phyloP scores from a whole-genome alignment of 2,888 invertebrate species.

The Sceliomorpha sp. region DNA sequence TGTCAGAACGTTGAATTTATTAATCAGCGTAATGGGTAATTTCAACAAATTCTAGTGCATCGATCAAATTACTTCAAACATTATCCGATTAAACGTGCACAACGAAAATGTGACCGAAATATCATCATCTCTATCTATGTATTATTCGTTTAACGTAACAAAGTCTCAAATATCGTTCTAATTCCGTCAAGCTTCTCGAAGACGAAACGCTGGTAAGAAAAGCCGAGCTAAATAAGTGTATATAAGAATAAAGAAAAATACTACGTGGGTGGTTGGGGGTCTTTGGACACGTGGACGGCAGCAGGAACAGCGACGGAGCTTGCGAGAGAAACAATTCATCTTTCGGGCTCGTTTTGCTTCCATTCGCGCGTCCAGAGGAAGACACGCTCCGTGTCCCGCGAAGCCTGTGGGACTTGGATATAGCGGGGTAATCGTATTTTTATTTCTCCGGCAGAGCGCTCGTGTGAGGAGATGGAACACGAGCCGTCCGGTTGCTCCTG shows the following conservation, averaged over 20 bases:
- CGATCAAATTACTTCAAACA: too few relatives aligned
- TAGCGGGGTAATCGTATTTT: conserved; percentile 33
- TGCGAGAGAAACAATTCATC: conserved; percentile 36
- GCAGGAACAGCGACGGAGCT: conserved; percentile 3
- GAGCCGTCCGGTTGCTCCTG: conserved; percentile 12
- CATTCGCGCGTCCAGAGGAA: conserved; percentile 26
- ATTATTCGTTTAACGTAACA: too few relatives aligned
- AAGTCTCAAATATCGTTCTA: too few relatives aligned
- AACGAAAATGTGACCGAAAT: too few relatives aligned
- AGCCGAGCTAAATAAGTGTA: too few relatives aligned
- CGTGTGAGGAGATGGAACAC: conserved; percentile 23
- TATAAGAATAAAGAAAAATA: conserved; percentile 13
- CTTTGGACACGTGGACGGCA: conserved; percentile 23
- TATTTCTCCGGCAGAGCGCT: conserved; percentile 27
- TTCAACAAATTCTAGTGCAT: too few relatives aligned
- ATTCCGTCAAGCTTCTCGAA: too few relatives aligned
- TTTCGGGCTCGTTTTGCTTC: conserved; percentile 40
- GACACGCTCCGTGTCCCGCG: conserved; percentile 24
- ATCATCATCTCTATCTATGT: too few relatives aligned
- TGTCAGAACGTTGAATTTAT: too few relatives aligned
- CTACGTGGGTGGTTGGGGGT: conserved; percentile 12
- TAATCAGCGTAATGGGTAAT: too few relatives aligned
- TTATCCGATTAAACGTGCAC: too few relatives aligned
- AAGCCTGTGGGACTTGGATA: conserved; percentile 22
- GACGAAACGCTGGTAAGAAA: too few relatives aligned